Evolutionary conservation across 1,140 invertebrate genomes (phyloP).

Genomic region (Drosophila parabipectinata): DNA sequence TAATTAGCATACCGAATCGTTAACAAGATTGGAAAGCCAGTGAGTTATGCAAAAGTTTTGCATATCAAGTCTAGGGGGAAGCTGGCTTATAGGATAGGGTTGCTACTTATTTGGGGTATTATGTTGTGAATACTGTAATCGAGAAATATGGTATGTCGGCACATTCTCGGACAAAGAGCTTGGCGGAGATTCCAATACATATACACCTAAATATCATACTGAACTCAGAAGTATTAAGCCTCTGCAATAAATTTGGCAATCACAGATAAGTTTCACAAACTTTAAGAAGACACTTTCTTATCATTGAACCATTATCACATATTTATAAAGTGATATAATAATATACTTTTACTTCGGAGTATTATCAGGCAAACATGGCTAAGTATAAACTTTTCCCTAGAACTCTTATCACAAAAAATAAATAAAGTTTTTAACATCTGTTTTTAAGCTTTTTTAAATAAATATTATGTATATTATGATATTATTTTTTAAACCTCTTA

Average conservation of each 20-base stretch:
- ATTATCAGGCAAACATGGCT: neutral
- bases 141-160: constrained; percentile 13
- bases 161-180: neutral
- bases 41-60: constrained; percentile 66
- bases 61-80: constrained; percentile 3
- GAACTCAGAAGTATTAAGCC: neutral
- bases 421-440: neutral
- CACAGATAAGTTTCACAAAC: neutral
- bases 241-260: neutral
- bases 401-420: neutral
- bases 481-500: neutral
- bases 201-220: neutral
- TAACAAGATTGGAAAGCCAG: constrained; percentile 72
- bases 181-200: neutral
- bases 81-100: constrained; percentile 1
- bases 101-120: neutral
- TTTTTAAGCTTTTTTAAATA: neutral
- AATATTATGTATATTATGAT: neutral
- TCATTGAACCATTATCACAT: neutral
- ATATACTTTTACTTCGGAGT: neutral
- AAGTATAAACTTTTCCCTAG: neutral
- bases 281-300: neutral
- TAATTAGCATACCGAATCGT: constrained; percentile 77
- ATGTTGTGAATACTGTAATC: constrained; percentile 2
- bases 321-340: neutral